Conservation (phyloP, 2,888 invertebrate genomes). For the Hyalella azteca region DNA sequence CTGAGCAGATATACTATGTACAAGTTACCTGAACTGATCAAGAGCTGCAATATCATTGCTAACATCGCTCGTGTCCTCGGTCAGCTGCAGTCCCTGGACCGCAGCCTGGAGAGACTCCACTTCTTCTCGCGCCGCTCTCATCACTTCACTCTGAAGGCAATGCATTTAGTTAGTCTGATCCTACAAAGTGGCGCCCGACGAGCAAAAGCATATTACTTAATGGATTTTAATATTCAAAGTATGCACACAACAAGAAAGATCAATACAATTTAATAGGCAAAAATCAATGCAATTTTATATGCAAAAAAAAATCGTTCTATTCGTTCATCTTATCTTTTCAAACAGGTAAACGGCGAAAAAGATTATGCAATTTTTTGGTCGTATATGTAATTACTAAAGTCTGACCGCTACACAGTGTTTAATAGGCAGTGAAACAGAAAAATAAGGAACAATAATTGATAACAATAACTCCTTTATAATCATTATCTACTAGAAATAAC, state of each 20-base stretch:
- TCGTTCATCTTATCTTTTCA: not conserved
- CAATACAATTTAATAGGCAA: not conserved
- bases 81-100: not conserved
- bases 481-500: not conserved
- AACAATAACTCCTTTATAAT: too few species aligned
- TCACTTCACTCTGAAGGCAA: not conserved
- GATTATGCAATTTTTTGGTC: not conserved
- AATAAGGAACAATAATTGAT: too few species aligned
- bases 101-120: not conserved
- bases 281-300: not conserved
- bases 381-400: not conserved
- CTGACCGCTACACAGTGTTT: not conserved
- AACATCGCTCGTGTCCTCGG: not conserved
- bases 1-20: too few species aligned
- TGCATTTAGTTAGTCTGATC: not conserved
- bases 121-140: not conserved
- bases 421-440: not conserved
- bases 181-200: not conserved
- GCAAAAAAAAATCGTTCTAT: not conserved
- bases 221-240: not conserved
- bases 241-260: not conserved
- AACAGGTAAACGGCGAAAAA: not conserved
- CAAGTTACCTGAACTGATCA: not conserved
- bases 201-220: not conserved
- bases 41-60: not conserved